Conservation (phyloP, 2,888 invertebrate species). For the Ametastegia equiseti region DNA sequence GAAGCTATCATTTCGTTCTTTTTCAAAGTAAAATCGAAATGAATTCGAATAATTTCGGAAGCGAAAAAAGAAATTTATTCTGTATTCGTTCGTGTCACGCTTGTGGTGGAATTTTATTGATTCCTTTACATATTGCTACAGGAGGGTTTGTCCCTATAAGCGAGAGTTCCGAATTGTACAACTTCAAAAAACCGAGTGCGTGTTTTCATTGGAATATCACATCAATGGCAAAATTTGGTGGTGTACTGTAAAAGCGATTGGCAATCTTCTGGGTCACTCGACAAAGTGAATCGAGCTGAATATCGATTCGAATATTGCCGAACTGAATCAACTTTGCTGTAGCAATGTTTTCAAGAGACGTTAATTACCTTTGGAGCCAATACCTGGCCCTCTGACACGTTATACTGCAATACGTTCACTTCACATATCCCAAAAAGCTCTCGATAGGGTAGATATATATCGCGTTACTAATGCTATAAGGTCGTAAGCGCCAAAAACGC, state of each 20-base stretch:
- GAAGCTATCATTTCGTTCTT: constrained; percentile 29
- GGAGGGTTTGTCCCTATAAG: not conserved
- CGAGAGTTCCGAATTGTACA: not conserved
- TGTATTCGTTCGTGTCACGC: not conserved
- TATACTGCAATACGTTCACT: not conserved
- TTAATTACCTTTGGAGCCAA: constrained; percentile 3
- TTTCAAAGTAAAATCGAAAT: not conserved
- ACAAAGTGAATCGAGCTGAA: constrained; percentile 13
- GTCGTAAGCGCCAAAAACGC: no score
- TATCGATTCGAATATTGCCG: constrained; percentile 21
- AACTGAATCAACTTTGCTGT: constrained; percentile 8
- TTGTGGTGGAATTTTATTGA: not conserved
- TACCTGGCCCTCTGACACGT: not conserved
- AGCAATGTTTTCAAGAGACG: constrained; percentile 1
- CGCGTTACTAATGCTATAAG: no score
- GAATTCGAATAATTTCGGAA: not conserved
- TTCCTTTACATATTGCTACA: not conserved
- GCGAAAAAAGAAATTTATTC: not conserved
- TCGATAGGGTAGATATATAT: not conserved
- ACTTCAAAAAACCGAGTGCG: not conserved
- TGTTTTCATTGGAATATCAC: constrained; percentile 9
- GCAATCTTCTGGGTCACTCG: constrained; percentile 27
- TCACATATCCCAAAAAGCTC: not conserved
- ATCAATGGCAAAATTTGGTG: constrained; percentile 10
- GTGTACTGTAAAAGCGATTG: not conserved